These are phyloP conservation scores for Acanthurus leucopareius DNA, from an alignment of 2,797 vertebrate genomes.

Conservation along the genomic window DNA sequence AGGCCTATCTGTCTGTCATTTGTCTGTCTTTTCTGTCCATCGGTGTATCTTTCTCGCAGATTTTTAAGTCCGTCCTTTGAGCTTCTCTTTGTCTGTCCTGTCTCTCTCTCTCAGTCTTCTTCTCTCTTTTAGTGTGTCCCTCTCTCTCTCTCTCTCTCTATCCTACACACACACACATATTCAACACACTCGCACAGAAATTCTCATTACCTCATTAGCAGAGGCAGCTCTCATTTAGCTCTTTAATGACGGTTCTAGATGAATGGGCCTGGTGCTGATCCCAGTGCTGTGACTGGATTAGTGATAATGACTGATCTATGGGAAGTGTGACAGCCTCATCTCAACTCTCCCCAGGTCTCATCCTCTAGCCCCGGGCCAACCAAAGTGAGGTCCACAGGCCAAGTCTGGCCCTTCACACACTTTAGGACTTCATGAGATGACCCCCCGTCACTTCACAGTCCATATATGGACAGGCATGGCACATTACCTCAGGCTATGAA, in stretches of 20 bases:
- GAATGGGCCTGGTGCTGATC: slow-evolving; percentile 82
- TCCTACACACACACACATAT: slow-evolving; percentile 35
- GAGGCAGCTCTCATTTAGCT: slow-evolving; percentile 86
- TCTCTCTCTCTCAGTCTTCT: slow-evolving; percentile 17
- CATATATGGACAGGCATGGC: background rate
- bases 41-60: slow-evolving; percentile 20
- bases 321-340: slow-evolving; percentile 86
- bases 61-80: slow-evolving; percentile 42
- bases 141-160: background rate
- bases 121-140: background rate
- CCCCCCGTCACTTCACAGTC: background rate
- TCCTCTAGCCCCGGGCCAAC: slow-evolving; percentile 71
- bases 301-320: slow-evolving; percentile 85
- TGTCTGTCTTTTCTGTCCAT: slow-evolving; percentile 27
- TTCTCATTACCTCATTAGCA: slow-evolving; percentile 86
- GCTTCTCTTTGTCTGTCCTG: slow-evolving; percentile 28
- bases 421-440: slow-evolving; percentile 30
- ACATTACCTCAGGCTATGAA: background rate
- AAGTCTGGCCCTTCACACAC: slow-evolving; percentile 54
- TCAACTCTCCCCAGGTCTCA: slow-evolving; percentile 86
- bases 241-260: slow-evolving; percentile 86
- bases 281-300: slow-evolving; percentile 86
- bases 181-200: slow-evolving; percentile 60
- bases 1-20: slow-evolving; percentile 19
- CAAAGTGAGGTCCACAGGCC: slow-evolving; percentile 70